A percentile compares a stretch with the other conserved stretches of the same genome.
These are phyloP conservation scores for Channa argus DNA, from an alignment of 2,113 vertebrate genomes.

Conservation along the genomic window DNA sequence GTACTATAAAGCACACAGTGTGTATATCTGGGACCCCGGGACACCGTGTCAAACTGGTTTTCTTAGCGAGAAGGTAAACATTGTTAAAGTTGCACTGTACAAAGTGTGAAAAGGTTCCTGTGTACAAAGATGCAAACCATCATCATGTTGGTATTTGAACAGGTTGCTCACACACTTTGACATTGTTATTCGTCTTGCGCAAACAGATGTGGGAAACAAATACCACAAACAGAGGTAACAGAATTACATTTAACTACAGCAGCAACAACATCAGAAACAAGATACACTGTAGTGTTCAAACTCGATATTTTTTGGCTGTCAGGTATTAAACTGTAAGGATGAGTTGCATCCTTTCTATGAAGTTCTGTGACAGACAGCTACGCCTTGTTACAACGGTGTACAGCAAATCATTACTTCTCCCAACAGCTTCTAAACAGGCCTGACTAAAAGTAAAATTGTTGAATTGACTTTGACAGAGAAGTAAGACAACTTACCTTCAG, in stretches of 20 bases:
- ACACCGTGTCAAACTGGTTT: conserved; percentile 64
- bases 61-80: conserved; percentile 73
- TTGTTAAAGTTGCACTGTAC: conserved; percentile 49
- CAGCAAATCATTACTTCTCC: conserved; percentile 20
- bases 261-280: conserved; percentile 24
- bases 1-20: conserved; percentile 40
- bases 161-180: conserved; percentile 64
- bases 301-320: neutral
- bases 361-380: conserved; percentile 23
- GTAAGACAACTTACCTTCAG: conserved; percentile 74
- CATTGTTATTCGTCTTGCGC: conserved; percentile 56
- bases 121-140: conserved; percentile 63
- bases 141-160: conserved; percentile 65
- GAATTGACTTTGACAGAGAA: conserved; percentile 25
- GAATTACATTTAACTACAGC: neutral
- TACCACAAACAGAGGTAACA: conserved; percentile 23
- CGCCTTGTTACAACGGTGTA: conserved; percentile 23
- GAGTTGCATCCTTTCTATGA: conserved; percentile 17
- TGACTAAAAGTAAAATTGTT: conserved; percentile 27
- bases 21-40: conserved; percentile 43
- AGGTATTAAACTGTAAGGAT: neutral
- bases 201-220: conserved; percentile 56
- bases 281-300: neutral
- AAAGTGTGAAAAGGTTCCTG: conserved; percentile 60
- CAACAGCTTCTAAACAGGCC: conserved; percentile 42